Base-by-base conservation (phyloP, 1,140 invertebrate genomes). In the Lutraria rhynchaena region DNA sequence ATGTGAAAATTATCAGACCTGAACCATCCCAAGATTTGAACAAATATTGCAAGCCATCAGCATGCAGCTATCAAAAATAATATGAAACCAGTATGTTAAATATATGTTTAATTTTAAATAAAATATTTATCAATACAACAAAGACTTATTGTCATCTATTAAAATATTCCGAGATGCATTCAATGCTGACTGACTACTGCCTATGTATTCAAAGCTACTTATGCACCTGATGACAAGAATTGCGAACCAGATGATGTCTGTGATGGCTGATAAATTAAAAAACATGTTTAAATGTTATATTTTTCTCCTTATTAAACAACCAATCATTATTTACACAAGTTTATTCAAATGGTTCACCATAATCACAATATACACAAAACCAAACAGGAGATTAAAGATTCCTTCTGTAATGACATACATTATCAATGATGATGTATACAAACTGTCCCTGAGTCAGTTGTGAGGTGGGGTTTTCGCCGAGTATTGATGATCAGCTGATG, bases 401-500 rank as follows among this genome's bases (percentile, higher is more conserved):
- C 58, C 46, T 9, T 77, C 60, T 35, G 60, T 63, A 27, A 77
- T 65, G 24, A 65, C 37, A 46, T 51, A 65, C 31, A 53, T 63
- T 22, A 63, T 53, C 15, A 51, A 77, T 65, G 60, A 58, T 7
- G 0, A 19, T 29, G 22, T 24, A 60, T 19, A 69, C 49, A 44
- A 33, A 24, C n/a, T 5, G 55, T 37, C 71, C 76, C 53, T 67
- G 76, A 80, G 76, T 80, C 76, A 80, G 55, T 80, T 80, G 15
- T 67, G 22, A 19, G 63, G 63, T 24, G 37, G 37, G 15, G 44
- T 46, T 35, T 55, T 69, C 24, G 70, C 58, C 4, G 78, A 81
- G 60, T 81, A 81, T 51, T 81, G 78, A 70, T 81, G 78, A 70
- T 81, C 78, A 7, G 67, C 33, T 5, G 77, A 74, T 33, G 65